Evolutionary conservation across 2,113 vertebrate genomes (phyloP).

Genomic region (Hystrix brachyura): DNA sequence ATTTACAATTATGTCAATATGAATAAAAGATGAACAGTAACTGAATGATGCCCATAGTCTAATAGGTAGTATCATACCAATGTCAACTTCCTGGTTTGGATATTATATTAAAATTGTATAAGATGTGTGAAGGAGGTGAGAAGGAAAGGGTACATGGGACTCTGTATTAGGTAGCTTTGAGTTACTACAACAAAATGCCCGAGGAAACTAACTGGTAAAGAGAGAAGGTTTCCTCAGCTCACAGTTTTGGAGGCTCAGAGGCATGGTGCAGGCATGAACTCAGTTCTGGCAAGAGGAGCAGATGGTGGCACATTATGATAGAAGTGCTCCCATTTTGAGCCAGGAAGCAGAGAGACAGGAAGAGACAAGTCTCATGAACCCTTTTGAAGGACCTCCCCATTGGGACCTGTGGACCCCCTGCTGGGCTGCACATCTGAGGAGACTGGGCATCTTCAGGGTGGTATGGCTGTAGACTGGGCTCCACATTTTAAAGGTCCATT

Average conservation of each 20-base stretch:
- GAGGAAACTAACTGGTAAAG: neutral
- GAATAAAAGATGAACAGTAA: neutral
- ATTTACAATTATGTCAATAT: neutral
- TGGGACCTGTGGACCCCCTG: neutral
- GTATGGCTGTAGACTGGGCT: no score
- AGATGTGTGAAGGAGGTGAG: neutral
- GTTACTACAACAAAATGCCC: neutral
- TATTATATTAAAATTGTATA: neutral
- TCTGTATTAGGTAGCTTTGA: neutral
- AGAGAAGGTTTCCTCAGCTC: neutral
- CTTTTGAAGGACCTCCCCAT: no score
- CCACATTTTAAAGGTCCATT: neutral
- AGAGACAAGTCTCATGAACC: neutral
- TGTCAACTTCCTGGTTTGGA: neutral
- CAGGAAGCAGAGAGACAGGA: no score
- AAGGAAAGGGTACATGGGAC: neutral
- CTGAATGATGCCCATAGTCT: neutral
- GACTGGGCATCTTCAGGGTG: no score
- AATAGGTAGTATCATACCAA: neutral
- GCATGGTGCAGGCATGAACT: no score
- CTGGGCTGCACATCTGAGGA: neutral
- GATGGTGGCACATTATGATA: neutral
- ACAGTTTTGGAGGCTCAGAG: neutral
- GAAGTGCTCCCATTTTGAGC: neutral
- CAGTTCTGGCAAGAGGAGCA: neutral